A percentile compares a stretch with the other conserved stretches of the same genome.
Evolutionary conservation across 2,113 vertebrate genomes (phyloP).

Genomic region (Phrynosoma platyrhinos): DNA sequence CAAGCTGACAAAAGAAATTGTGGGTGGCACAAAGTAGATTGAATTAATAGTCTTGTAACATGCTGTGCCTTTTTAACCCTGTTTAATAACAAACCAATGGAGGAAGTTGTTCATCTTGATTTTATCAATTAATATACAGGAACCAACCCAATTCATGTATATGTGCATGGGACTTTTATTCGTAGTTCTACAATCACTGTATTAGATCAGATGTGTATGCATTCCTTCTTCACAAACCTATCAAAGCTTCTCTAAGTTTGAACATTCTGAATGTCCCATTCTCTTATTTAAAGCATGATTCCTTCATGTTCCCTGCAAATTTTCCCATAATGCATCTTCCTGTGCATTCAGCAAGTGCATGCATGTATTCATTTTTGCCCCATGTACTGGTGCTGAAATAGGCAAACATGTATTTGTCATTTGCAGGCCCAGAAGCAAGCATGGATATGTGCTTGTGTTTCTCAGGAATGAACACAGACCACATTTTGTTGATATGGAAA

Average conservation of each 20-base stretch:
- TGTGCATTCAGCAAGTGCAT: neutral
- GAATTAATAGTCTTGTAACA: conserved; percentile 3
- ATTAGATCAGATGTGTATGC: neutral
- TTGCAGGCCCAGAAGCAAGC: no score
- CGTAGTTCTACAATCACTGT: neutral
- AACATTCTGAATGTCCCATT: neutral
- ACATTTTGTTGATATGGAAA: no score
- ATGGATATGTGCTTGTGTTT: no score
- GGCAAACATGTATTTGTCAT: no score
- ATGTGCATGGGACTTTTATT: neutral
- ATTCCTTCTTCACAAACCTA: neutral
- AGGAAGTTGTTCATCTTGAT: neutral
- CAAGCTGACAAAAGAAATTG: neutral
- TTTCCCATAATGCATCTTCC: neutral
- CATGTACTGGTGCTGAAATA: neutral
- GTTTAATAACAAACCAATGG: neutral
- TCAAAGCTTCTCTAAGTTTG: neutral
- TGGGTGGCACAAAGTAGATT: conserved; percentile 2
- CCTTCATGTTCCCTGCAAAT: neutral
- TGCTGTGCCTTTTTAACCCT: neutral
- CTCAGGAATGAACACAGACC: no score
- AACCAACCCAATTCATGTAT: neutral
- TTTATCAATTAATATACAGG: neutral
- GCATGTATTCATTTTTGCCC: neutral
- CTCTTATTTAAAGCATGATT: neutral